Percentiles rank a stretch among this genome's conserved stretches.
Evolutionary conservation across 2,797 vertebrate species (phyloP).

Genomic region (Cuniculus paca): DNA sequence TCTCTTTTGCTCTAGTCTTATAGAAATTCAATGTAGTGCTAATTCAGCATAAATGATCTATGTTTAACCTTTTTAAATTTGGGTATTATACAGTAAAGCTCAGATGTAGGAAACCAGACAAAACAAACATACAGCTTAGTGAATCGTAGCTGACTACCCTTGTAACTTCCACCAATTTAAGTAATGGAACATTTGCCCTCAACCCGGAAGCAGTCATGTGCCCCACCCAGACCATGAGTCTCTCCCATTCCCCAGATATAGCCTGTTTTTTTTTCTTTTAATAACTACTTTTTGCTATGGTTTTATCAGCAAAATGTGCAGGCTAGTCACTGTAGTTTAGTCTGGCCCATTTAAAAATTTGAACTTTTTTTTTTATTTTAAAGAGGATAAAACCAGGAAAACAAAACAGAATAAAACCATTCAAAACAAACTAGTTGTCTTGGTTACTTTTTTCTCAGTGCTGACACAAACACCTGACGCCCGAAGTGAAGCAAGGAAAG

Average conservation of each 20-base stretch:
- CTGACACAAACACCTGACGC: no score
- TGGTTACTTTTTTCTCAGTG: no score
- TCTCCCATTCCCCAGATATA: background rate
- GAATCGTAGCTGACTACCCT: background rate
- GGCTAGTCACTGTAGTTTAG: constrained; percentile 1
- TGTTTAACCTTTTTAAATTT: background rate
- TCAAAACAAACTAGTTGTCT: no score
- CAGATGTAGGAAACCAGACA: constrained; percentile 28
- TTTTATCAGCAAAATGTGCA: background rate
- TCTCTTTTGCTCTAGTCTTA: background rate
- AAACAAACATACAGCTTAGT: background rate
- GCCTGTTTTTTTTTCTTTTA: background rate
- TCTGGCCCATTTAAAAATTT: background rate
- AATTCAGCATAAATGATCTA: background rate
- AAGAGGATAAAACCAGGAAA: no score
- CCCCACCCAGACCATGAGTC: rapidly evolving
- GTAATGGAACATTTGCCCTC: background rate
- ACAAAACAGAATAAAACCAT: no score
- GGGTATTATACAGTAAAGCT: constrained; percentile 17
- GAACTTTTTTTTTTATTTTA: background rate
- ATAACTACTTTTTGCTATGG: background rate
- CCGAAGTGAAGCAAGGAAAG: no score
- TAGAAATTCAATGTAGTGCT: background rate
- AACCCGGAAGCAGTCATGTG: background rate
- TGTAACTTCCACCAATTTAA: background rate